Evolutionary conservation across 2,888 invertebrate genomes (phyloP).

Genomic region (Cenopis cana): DNA sequence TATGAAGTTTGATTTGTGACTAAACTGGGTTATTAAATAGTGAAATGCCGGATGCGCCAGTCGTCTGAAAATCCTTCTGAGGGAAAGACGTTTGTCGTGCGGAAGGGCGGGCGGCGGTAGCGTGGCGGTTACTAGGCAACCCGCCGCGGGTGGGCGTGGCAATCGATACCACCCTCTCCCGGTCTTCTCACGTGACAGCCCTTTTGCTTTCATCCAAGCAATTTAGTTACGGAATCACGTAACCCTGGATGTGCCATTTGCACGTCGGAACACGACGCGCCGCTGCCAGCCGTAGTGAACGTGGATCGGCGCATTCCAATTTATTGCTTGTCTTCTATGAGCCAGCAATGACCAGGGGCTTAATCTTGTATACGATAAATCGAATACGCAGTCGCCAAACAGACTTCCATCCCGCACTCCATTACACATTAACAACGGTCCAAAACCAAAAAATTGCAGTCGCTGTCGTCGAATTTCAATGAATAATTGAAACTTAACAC

Average conservation of each 20-base stretch:
- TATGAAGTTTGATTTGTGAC: not conserved
- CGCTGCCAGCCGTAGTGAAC: not conserved
- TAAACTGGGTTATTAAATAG: not conserved
- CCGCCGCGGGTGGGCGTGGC: constrained; percentile 87
- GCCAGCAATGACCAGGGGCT: not conserved
- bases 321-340: not conserved
- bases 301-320: constrained; percentile 6
- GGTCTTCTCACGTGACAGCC: constrained; percentile 61
- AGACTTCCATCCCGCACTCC: not conserved
- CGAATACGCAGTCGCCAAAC: not conserved
- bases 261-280: constrained; percentile 2
- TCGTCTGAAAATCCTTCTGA: constrained; percentile 25
- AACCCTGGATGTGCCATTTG: constrained; percentile 36
- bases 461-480: no score
- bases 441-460: not conserved
- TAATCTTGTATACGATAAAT: not conserved
- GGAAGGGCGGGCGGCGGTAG: constrained; percentile 58
- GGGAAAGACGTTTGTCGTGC: constrained; percentile 35
- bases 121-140: constrained; percentile 80
- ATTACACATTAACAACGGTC: not conserved
- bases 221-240: constrained; percentile 35
- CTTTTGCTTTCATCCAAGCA: constrained; percentile 59
- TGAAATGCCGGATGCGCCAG: constrained; percentile 6
- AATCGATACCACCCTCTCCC: constrained; percentile 88
- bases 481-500: no score